phyloP scores from a whole-genome alignment of 2,113 vertebrate species.

The Motacilla tschutschensis region DNA sequence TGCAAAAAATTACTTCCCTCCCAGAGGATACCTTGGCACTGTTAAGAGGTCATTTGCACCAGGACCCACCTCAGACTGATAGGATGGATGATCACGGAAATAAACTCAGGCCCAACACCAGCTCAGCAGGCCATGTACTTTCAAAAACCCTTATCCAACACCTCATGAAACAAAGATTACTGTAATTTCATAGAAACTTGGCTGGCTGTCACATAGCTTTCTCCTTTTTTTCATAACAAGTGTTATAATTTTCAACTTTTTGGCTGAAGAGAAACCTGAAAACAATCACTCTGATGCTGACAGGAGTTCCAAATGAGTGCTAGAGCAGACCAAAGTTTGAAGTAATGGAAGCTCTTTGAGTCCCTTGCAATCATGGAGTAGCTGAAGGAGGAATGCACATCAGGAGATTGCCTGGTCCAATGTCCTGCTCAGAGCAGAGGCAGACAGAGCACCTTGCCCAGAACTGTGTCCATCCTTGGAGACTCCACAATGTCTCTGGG shows the following conservation, averaged over 20 bases:
- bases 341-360: not conserved
- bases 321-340: not conserved
- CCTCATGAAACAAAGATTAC: not conserved
- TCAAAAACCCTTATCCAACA: not conserved
- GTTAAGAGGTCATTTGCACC: not conserved
- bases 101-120: not conserved
- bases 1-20: not conserved
- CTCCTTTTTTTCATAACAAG: not conserved
- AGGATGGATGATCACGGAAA: not conserved
- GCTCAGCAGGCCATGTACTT: not conserved
- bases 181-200: not conserved
- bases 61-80: not conserved
- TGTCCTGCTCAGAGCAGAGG: not conserved
- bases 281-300: not conserved
- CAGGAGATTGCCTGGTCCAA: not conserved
- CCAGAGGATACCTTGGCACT: not conserved
- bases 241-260: not conserved
- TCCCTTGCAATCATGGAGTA: not conserved
- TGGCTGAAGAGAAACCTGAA: not conserved
- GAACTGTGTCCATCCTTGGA: not conserved
- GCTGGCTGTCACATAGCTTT: not conserved
- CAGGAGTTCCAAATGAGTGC: not conserved
- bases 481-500: not conserved
- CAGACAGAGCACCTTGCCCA: not conserved
- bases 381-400: not conserved